Percentiles rank a stretch among this genome's conserved stretches.
Conservation (phyloP, 2,113 vertebrate genomes). For the Lasiurus borealis region DNA sequence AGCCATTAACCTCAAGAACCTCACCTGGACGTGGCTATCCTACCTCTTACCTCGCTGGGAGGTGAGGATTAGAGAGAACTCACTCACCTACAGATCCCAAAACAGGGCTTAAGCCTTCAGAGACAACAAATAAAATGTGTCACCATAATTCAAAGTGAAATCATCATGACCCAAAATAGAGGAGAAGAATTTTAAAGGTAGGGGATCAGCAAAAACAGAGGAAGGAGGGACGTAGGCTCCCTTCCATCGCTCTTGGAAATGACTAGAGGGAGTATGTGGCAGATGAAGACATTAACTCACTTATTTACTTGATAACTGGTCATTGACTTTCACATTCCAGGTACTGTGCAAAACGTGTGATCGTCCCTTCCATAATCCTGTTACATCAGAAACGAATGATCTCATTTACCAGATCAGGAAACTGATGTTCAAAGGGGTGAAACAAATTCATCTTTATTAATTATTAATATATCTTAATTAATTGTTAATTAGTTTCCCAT, state of each 20-base stretch:
- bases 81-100: fast-evolving
- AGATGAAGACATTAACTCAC: neutral
- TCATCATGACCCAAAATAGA: neutral
- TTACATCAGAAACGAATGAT: neutral
- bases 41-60: fast-evolving
- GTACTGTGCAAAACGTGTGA: neutral
- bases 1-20: neutral
- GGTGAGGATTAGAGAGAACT: neutral
- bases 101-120: neutral
- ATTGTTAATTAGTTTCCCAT: neutral
- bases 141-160: neutral
- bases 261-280: neutral
- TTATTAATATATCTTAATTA: neutral
- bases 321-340: fast-evolving
- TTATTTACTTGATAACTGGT: too few species aligned
- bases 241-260: neutral
- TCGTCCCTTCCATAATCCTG: too few species aligned
- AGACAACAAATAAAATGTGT: neutral
- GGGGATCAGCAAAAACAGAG: neutral
- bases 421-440: neutral
- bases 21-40: fast-evolving
- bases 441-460: neutral
- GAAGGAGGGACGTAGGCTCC: neutral
- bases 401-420: neutral
- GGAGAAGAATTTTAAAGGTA: neutral